phyloP scores from a whole-genome alignment of 1,140 invertebrate species.

The Drosophila persimilis region DNA sequence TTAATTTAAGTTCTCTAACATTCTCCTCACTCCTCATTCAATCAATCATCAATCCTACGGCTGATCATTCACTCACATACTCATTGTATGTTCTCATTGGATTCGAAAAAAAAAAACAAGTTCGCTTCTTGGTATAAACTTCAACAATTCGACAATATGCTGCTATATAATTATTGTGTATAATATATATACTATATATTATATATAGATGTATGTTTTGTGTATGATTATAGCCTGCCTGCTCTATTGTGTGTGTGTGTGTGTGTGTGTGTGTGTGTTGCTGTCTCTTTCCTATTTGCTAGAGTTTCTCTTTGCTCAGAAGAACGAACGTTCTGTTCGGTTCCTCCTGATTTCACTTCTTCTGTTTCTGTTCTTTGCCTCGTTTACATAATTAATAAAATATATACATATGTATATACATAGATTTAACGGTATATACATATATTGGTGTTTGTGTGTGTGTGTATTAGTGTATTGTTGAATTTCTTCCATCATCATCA shows the following conservation, averaged over 20 bases:
- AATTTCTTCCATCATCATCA: slow-evolving; percentile 14
- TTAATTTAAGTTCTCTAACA: slow-evolving; percentile 9
- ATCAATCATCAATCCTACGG: too few species aligned
- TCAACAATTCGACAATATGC: slow-evolving; percentile 73
- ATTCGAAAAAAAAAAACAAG: slow-evolving; percentile 62
- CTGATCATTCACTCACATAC: too few species aligned
- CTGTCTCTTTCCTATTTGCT: slow-evolving; percentile 62
- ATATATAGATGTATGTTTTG: slow-evolving; percentile 38
- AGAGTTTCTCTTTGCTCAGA: slow-evolving; percentile 40
- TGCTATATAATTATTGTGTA: slow-evolving; percentile 58
- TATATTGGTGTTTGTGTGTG: slow-evolving; percentile 44
- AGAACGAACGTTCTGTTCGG: slow-evolving; percentile 2
- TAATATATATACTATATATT: slow-evolving; percentile 12
- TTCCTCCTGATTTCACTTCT: slow-evolving; percentile 37
- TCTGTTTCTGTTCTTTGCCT: slow-evolving; percentile 53
- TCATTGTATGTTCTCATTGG: not conserved
- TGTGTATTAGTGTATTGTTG: slow-evolving; percentile 38
- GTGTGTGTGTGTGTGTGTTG: slow-evolving; percentile 34
- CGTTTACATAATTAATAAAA: slow-evolving; percentile 75
- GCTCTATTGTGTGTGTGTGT: slow-evolving; percentile 49
- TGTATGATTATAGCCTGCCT: slow-evolving; percentile 55
- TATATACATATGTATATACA: slow-evolving; percentile 76
- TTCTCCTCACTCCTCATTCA: not conserved
- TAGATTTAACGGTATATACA: slow-evolving; percentile 49
- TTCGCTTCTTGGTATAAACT: slow-evolving; percentile 72